Percentiles rank a stretch among this genome's conserved stretches.
Conservation (phyloP, 30 jellyfish, hydroid and myxozoan species). For the Cassiopea andromeda region DNA sequence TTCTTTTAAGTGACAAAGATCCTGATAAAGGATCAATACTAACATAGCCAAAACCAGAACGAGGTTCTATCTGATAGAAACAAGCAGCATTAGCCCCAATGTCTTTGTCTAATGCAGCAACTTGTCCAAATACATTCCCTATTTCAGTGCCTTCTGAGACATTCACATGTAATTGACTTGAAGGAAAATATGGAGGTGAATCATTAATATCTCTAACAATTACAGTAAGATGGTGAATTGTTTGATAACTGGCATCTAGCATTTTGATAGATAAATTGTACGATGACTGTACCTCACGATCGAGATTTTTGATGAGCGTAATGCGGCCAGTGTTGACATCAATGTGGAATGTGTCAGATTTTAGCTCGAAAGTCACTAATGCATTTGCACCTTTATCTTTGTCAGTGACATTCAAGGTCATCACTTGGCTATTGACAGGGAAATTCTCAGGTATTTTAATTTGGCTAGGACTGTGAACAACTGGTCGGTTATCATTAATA, state of each 20-base stretch:
- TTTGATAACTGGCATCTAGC: constrained; percentile 41
- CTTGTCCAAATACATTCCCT: constrained; percentile 30
- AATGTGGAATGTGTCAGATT: constrained; percentile 26
- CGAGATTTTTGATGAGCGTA: constrained; percentile 24
- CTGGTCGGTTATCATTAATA: constrained; percentile 84
- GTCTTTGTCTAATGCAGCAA: constrained; percentile 57
- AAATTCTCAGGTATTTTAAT: constrained; percentile 46
- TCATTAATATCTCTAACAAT: constrained; percentile 67
- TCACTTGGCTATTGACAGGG: constrained; percentile 34
- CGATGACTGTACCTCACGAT: constrained; percentile 34
- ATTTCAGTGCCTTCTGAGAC: constrained; percentile 52
- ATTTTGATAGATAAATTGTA: constrained; percentile 43
- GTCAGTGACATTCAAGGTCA: constrained; percentile 75
- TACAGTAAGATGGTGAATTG: constrained; percentile 32
- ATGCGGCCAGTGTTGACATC: constrained; percentile 54
- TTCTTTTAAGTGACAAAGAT: constrained; percentile 30
- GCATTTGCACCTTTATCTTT: constrained; percentile 75
- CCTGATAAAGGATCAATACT: constrained; percentile 50
- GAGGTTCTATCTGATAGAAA: constrained; percentile 50
- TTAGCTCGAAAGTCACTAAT: constrained; percentile 34
- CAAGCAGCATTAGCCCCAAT: constrained; percentile 38
- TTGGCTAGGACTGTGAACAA: constrained; percentile 61
- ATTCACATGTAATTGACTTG: constrained; percentile 6
- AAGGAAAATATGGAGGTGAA: constrained; percentile 66
- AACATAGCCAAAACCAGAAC: constrained; percentile 46